A percentile compares a stretch with the other conserved stretches of the same genome.
phyloP scores from a whole-genome alignment of 1,140 invertebrate species.

The Chlorops oryzae region DNA sequence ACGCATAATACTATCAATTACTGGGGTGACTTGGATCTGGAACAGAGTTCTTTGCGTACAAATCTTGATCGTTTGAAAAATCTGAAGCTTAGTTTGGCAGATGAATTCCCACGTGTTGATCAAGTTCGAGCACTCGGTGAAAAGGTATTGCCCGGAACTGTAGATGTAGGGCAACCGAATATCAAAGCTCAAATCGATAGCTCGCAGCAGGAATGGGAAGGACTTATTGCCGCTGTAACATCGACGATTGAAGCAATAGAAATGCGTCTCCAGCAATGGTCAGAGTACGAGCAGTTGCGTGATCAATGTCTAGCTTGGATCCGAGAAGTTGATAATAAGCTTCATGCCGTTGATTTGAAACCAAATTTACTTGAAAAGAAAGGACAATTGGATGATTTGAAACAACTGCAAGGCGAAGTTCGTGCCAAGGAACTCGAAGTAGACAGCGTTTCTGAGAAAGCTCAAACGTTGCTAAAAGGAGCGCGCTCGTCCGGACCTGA shows the following conservation, averaged over 20 bases:
- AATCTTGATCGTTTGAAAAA: constrained; percentile 89
- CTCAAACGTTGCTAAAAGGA: constrained; percentile 75
- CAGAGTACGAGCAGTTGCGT: constrained; percentile 81
- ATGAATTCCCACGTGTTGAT: constrained; percentile 78
- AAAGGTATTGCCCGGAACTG: constrained; percentile 84
- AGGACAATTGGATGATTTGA: constrained; percentile 71
- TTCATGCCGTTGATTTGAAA: constrained; percentile 85
- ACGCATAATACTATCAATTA: constrained; percentile 78
- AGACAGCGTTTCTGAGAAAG: constrained; percentile 84
- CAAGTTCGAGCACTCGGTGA: constrained; percentile 75
- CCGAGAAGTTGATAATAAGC: constrained; percentile 76
- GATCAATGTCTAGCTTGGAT: constrained; percentile 85
- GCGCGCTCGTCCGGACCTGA: constrained; percentile 69
- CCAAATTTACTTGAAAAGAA: constrained; percentile 77
- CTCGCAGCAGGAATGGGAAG: constrained; percentile 85
- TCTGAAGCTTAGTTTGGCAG: constrained; percentile 68
- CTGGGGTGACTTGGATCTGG: constrained; percentile 81
- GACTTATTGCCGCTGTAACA: constrained; percentile 67
- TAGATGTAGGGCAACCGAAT: constrained; percentile 76
- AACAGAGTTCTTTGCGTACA: constrained; percentile 81
- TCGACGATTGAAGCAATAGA: constrained; percentile 72
- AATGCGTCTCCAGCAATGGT: constrained; percentile 81
- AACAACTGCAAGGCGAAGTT: constrained; percentile 79
- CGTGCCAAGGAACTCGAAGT: constrained; percentile 87
- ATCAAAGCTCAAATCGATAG: constrained; percentile 79